phyloP scores from a whole-genome alignment of 1,140 invertebrate species.

The Anoplophora glabripennis region DNA sequence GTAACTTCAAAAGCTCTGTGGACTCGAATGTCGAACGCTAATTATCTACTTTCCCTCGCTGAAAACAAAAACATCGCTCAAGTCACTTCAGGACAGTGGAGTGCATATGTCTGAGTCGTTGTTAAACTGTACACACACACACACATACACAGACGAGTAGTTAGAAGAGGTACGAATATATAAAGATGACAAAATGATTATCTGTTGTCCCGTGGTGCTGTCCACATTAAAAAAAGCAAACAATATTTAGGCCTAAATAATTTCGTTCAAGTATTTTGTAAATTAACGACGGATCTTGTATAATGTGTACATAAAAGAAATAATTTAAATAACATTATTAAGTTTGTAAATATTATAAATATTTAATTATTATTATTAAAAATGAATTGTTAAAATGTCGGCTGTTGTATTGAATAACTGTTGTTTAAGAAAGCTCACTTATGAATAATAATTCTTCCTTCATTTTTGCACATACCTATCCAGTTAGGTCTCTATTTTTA shows the following conservation, averaged over 20 bases:
- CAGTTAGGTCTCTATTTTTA: constrained; percentile 17
- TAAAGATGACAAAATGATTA: neutral
- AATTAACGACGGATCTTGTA: constrained; percentile 7
- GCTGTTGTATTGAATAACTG: constrained; percentile 20
- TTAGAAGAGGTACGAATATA: too few species aligned
- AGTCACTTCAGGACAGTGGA: too few species aligned
- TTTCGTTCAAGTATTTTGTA: constrained; percentile 10
- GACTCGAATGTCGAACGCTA: too few species aligned
- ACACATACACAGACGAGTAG: too few species aligned
- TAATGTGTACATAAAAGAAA: constrained; percentile 17
- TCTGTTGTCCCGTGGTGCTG: neutral
- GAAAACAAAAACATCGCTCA: too few species aligned
- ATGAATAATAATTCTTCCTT: constrained; percentile 9
- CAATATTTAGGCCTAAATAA: constrained; percentile 11
- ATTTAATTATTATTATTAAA: constrained; percentile 16
- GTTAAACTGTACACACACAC: too few species aligned
- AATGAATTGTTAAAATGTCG: constrained; percentile 15
- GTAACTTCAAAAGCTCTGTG: too few species aligned
- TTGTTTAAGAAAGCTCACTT: constrained; percentile 15
- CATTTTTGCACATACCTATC: constrained; percentile 12
- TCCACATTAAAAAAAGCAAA: constrained; percentile 12
- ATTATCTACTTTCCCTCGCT: too few species aligned
- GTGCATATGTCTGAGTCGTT: too few species aligned
- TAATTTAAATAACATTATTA: constrained; percentile 5
- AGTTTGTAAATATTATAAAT: constrained; percentile 14